Conservation (phyloP, 2,888 invertebrate genomes). For the Brachynemurus nebulosus region DNA sequence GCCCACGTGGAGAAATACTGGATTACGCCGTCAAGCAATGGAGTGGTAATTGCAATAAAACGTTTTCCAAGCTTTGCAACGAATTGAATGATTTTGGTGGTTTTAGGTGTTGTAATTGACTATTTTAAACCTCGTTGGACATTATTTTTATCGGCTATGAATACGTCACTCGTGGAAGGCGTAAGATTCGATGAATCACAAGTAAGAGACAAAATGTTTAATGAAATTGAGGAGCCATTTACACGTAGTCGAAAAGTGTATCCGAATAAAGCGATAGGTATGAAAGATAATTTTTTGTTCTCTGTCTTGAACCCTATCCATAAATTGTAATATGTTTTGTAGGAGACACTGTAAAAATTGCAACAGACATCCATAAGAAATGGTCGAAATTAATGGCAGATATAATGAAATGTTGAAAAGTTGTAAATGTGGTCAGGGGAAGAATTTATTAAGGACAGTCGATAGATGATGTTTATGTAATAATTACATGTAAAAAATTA, state of each 20-base stretch:
- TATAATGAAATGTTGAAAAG: too few species aligned
- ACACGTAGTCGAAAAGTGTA: slow-evolving; percentile 36
- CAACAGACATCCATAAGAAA: slow-evolving; percentile 21
- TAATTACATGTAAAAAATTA: too few species aligned
- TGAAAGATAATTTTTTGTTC: slow-evolving; percentile 2
- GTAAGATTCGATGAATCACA: slow-evolving; percentile 42
- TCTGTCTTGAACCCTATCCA: not conserved
- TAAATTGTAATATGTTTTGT: slow-evolving; percentile 12
- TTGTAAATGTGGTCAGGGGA: too few species aligned
- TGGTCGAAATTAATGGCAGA: too few species aligned
- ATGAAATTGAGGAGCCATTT: slow-evolving; percentile 52
- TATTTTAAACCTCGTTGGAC: slow-evolving; percentile 70
- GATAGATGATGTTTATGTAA: too few species aligned
- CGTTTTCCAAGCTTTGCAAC: not conserved
- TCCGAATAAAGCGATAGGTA: slow-evolving; percentile 21
- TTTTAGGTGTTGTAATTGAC: slow-evolving; percentile 40
- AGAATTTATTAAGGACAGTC: too few species aligned
- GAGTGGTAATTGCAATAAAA: slow-evolving; percentile 40
- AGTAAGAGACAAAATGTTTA: slow-evolving; percentile 42
- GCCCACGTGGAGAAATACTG: slow-evolving; percentile 74
- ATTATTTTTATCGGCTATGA: slow-evolving; percentile 47
- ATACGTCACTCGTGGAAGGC: slow-evolving; percentile 36
- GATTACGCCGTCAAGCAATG: slow-evolving; percentile 94
- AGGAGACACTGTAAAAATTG: slow-evolving; percentile 25
- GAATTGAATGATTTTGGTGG: slow-evolving; percentile 1